These are phyloP conservation scores for Pygathrix nemaeus DNA, from an alignment of 2,113 vertebrate species.

Conservation along the genomic window DNA sequence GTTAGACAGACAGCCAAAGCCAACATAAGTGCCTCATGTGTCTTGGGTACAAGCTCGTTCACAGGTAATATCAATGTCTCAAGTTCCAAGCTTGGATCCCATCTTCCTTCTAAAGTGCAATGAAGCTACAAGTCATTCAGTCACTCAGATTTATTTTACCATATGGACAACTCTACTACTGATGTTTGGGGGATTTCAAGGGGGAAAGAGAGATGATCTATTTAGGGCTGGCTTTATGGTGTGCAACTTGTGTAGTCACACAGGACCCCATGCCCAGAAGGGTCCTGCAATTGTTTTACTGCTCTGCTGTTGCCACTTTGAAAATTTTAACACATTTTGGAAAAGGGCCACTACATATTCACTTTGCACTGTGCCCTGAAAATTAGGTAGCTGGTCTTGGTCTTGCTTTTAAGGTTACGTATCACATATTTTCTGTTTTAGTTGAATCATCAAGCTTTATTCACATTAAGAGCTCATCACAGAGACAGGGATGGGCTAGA, in stretches of 20 bases:
- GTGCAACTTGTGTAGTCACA: neutral
- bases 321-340: neutral
- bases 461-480: neutral
- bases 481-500: neutral
- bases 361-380: neutral
- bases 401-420: neutral
- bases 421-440: neutral
- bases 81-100: neutral
- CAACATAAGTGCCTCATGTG: neutral
- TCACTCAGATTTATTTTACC: neutral
- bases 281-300: neutral
- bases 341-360: neutral
- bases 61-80: neutral
- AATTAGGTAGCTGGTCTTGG: neutral
- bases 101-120: neutral
- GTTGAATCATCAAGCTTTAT: neutral
- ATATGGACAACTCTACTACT: neutral
- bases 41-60: neutral
- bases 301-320: neutral
- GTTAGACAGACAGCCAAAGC: neutral
- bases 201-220: neutral
- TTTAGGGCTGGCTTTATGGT: neutral
- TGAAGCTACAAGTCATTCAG: neutral
- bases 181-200: neutral
- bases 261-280: neutral